A percentile compares a stretch with the other conserved stretches of the same genome.
Conservation (phyloP, 2,113 vertebrate species). For the Petaurus breviceps region DNA sequence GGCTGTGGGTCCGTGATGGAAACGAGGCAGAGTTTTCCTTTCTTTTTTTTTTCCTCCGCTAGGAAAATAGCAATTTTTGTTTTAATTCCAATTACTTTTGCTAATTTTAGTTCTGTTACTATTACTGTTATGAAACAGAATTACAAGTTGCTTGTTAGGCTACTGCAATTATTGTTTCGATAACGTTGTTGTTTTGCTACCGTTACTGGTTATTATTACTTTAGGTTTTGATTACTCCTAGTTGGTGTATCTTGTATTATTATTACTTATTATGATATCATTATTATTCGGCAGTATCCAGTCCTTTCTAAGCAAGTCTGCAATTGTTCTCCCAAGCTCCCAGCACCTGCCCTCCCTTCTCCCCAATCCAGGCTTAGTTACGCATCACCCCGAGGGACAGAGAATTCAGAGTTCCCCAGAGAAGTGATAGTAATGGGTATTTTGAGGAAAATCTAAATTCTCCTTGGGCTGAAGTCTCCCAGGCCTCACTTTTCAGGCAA, state of each 20-base stretch:
- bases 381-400: not conserved
- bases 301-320: not conserved
- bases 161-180: not conserved
- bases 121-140: not conserved
- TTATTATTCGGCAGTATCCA: not conserved
- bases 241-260: not conserved
- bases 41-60: not conserved
- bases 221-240: not conserved
- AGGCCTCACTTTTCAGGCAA: not conserved
- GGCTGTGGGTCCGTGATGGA: not conserved
- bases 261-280: not conserved
- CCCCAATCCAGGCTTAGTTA: not conserved
- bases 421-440: not conserved
- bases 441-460: not conserved
- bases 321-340: not conserved
- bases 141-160: not conserved
- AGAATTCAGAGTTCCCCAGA: not conserved
- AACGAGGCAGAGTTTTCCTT: not conserved
- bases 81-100: not conserved
- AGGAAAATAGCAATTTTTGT: not conserved
- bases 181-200: not conserved
- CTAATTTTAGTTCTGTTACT: not conserved
- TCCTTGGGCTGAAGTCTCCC: not conserved
- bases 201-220: not conserved
- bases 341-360: not conserved